Conservation (phyloP, 2,888 invertebrate species). For the Junonia oenone region DNA sequence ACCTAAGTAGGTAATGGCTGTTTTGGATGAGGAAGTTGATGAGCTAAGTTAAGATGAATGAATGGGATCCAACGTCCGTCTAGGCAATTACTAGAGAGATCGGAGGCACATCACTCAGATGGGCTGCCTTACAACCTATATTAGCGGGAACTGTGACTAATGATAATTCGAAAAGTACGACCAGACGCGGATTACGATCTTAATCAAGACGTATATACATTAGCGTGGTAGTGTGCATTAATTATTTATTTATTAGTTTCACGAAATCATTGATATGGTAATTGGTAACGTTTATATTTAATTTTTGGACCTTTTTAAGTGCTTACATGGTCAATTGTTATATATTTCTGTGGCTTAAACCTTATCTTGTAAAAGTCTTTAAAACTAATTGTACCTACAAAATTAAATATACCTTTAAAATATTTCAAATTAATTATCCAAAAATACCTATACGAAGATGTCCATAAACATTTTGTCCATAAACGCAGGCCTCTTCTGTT, state of each 20-base stretch:
- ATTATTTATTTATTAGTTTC: background rate
- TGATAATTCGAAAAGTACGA: slow-evolving; percentile 24
- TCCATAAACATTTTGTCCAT: too few relatives aligned
- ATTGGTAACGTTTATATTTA: too few relatives aligned
- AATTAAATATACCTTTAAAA: too few relatives aligned
- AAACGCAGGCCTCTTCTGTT: too few relatives aligned
- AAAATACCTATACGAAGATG: too few relatives aligned
- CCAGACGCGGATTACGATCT: background rate
- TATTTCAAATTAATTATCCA: too few relatives aligned
- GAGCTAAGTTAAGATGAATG: slow-evolving; percentile 29
- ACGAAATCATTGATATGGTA: background rate
- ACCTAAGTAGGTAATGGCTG: slow-evolving; percentile 25
- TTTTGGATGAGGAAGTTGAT: slow-evolving; percentile 26
- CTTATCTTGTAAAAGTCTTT: too few relatives aligned
- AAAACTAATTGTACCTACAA: too few relatives aligned
- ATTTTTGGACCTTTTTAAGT: too few relatives aligned
- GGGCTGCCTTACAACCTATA: slow-evolving; percentile 24
- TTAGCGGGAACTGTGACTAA: slow-evolving; percentile 26
- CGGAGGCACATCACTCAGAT: slow-evolving; percentile 27
- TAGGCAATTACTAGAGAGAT: slow-evolving; percentile 28
- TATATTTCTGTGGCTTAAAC: too few relatives aligned
- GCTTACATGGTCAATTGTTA: too few relatives aligned
- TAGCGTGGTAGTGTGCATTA: background rate
- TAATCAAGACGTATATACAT: background rate
- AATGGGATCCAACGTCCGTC: slow-evolving; percentile 26